A percentile compares a stretch with the other conserved stretches of the same genome.
phyloP scores from a whole-genome alignment of 2,888 invertebrate genomes.

The Tubulanus polymorphus region DNA sequence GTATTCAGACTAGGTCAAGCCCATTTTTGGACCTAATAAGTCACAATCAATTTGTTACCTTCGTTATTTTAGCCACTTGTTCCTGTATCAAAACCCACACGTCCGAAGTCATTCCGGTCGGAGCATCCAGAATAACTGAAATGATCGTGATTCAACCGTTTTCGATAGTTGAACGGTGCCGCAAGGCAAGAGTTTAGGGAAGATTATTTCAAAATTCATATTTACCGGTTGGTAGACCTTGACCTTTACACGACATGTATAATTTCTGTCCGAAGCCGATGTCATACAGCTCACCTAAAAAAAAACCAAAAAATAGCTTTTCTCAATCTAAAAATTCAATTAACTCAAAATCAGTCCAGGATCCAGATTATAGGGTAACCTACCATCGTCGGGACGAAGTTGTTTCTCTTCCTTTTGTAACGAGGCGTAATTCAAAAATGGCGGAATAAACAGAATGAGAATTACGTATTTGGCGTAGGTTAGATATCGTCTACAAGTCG shows the following conservation, averaged over 20 bases:
- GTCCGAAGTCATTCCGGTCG: conserved; percentile 49
- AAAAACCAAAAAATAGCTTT: background rate
- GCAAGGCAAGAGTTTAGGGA: background rate
- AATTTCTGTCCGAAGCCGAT: conserved; percentile 49
- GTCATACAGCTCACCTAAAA: conserved; percentile 45
- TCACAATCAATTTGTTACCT: too few species aligned
- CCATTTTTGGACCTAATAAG: too few species aligned
- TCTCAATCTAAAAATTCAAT: background rate
- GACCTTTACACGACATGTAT: conserved; percentile 44
- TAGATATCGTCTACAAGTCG: too few species aligned
- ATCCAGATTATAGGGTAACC: background rate
- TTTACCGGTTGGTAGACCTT: conserved; percentile 47
- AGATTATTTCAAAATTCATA: background rate
- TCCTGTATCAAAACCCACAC: conserved; percentile 40
- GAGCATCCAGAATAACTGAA: conserved; percentile 47
- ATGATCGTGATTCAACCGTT: conserved; percentile 1
- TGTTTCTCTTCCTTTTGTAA: conserved; percentile 35
- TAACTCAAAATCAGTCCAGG: background rate
- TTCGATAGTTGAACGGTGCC: background rate
- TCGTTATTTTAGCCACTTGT: conserved; percentile 34
- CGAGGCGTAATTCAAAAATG: conserved; percentile 49
- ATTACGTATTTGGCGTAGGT: conserved; percentile 25
- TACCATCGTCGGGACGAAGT: conserved; percentile 31
- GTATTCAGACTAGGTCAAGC: too few species aligned
- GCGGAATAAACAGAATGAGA: conserved; percentile 38